Conservation (phyloP, 2,888 invertebrate species). For the Tiliacea aurago region DNA sequence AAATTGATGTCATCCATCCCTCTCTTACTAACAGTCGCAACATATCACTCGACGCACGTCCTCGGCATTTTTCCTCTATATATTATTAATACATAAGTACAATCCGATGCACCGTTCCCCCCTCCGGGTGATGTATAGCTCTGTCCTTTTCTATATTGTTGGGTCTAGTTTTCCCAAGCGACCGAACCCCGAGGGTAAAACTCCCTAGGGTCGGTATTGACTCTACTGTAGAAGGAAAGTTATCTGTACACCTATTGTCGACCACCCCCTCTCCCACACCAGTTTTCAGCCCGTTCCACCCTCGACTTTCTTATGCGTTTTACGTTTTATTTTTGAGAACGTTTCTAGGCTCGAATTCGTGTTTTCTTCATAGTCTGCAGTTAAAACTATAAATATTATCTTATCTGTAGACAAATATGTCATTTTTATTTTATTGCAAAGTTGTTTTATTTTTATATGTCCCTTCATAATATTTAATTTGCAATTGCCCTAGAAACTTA, state of each 20-base stretch:
- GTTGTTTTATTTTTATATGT: not conserved
- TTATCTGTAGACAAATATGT: constrained; percentile 24
- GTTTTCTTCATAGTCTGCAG: constrained; percentile 59
- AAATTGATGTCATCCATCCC: constrained; percentile 90
- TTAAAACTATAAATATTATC: constrained; percentile 39
- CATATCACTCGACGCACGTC: constrained; percentile 90
- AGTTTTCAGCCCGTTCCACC: constrained; percentile 74
- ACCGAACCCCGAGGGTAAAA: constrained; percentile 89
- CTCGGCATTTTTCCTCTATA: constrained; percentile 91
- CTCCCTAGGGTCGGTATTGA: constrained; percentile 91
- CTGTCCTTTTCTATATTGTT: constrained; percentile 90
- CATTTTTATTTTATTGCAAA: constrained; percentile 16
- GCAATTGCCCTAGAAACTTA: not conserved
- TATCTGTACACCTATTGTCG: constrained; percentile 91
- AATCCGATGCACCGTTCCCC: constrained; percentile 82
- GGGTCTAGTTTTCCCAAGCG: constrained; percentile 91
- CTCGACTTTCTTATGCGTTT: constrained; percentile 89
- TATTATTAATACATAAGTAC: constrained; percentile 90
- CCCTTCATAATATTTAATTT: not conserved
- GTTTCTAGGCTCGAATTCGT: constrained; percentile 69
- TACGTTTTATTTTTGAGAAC: constrained; percentile 86
- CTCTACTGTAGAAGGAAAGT: constrained; percentile 90
- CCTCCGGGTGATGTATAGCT: constrained; percentile 74
- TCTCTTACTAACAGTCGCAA: constrained; percentile 89
- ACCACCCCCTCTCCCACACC: constrained; percentile 78